A percentile compares a stretch with the other conserved stretches of the same genome.
phyloP scores from a whole-genome alignment of 1,140 invertebrate species.

The Macrobrachium rosenbergii region DNA sequence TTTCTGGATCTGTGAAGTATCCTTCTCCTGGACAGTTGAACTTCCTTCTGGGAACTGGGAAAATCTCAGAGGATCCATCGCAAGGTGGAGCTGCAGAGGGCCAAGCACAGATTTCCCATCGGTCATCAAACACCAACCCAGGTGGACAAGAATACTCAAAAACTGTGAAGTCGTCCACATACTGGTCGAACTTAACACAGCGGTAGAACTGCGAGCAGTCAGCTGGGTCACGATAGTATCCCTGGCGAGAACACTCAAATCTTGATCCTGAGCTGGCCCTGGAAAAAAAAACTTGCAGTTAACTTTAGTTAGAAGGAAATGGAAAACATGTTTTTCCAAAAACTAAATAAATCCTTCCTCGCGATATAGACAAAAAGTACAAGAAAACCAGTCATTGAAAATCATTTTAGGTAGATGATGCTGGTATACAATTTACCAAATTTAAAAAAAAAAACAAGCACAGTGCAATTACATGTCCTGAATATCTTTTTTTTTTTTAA shows the following conservation, averaged over 20 bases:
- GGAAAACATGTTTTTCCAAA: too few species aligned
- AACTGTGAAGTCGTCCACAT: constrained; percentile 80
- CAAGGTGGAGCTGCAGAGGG: constrained; percentile 80
- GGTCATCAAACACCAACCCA: constrained; percentile 84
- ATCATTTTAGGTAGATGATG: too few species aligned
- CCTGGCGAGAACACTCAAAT: constrained; percentile 82
- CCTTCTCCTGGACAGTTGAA: constrained; percentile 73
- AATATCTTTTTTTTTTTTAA: neutral
- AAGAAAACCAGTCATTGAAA: too few species aligned
- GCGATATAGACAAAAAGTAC: too few species aligned
- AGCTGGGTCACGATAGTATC: constrained; percentile 84
- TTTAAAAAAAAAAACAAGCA: too few species aligned
- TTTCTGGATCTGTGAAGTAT: constrained; percentile 85
- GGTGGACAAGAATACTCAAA: constrained; percentile 87
- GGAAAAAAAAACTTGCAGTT: constrained; percentile 67
- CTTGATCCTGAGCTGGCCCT: constrained; percentile 79
- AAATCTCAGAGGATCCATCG: constrained; percentile 75
- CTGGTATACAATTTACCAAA: too few species aligned
- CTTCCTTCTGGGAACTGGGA: constrained; percentile 77
- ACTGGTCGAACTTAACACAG: constrained; percentile 85
- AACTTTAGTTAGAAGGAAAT: neutral
- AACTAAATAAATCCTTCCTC: too few species aligned
- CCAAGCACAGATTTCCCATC: constrained; percentile 86
- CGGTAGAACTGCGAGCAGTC: constrained; percentile 87
- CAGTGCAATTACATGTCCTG: neutral